Percentiles rank a stretch among this genome's conserved stretches.
Conservation (phyloP, 2,113 vertebrate genomes). For the Columbina picui region DNA sequence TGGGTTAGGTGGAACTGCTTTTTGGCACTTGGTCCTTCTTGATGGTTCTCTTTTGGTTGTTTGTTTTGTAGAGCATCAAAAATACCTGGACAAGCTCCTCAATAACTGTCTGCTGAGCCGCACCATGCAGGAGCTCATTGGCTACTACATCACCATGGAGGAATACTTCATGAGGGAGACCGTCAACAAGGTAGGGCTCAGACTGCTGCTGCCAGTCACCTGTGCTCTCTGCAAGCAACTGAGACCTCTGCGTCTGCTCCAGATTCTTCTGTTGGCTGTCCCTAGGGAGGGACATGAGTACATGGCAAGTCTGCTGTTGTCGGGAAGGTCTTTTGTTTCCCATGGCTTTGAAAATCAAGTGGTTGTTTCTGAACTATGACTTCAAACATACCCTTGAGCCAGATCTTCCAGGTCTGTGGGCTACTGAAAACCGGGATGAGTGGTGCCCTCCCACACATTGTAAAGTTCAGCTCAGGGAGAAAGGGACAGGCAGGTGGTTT, state of each 20-base stretch:
- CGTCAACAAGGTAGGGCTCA: conserved; percentile 89
- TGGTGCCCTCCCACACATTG: neutral
- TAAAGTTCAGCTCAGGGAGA: neutral
- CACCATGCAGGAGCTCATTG: conserved; percentile 96
- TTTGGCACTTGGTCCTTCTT: neutral
- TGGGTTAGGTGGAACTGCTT: neutral
- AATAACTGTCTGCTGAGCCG: conserved; percentile 91
- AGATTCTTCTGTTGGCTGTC: neutral
- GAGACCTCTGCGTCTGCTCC: neutral
- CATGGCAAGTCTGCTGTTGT: neutral
- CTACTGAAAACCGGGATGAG: neutral
- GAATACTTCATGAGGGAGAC: conserved; percentile 98
- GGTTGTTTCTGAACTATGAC: neutral
- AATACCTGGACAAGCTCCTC: conserved; percentile 90
- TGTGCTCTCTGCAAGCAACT: neutral
- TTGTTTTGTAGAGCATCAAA: conserved; percentile 87
- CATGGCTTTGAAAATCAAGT: neutral
- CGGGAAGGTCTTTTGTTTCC: neutral
- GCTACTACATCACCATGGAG: conserved; percentile 98
- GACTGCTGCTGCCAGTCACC: neutral
- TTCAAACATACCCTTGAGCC: neutral
- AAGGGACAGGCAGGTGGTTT: neutral
- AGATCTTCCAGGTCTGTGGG: neutral
- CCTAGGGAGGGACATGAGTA: neutral
- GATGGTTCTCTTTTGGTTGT: neutral